phyloP scores from a whole-genome alignment of 2,797 vertebrate genomes.

The Galagoides demidoff region DNA sequence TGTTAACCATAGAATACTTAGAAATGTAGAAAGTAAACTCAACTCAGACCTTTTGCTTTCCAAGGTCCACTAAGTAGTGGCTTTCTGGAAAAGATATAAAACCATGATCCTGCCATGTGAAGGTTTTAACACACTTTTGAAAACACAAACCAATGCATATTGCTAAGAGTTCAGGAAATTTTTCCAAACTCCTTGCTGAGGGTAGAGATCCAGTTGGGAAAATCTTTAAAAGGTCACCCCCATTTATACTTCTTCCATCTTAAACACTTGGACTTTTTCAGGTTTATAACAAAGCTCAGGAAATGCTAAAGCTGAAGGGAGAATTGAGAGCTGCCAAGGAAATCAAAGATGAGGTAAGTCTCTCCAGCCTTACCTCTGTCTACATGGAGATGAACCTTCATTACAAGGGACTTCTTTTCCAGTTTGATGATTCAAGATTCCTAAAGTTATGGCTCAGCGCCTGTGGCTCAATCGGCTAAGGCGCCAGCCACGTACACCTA shows the following conservation, averaged over 20 bases:
- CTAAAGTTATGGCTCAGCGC: not conserved
- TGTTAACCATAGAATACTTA: slow-evolving; percentile 30
- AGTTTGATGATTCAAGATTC: slow-evolving; percentile 40
- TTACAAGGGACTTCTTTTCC: slow-evolving; percentile 2
- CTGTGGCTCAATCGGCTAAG: too few relatives aligned
- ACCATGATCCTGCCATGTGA: not conserved
- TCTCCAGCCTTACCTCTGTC: not conserved
- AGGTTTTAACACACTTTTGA: slow-evolving; percentile 44
- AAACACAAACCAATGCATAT: slow-evolving; percentile 62
- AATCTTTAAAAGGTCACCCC: slow-evolving; percentile 49
- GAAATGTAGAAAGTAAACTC: slow-evolving; percentile 42
- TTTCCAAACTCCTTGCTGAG: slow-evolving; percentile 40
- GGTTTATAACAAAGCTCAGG: slow-evolving; percentile 83
- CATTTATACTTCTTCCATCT: slow-evolving; percentile 66
- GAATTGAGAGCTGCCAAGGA: slow-evolving; percentile 81
- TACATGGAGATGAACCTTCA: not conserved
- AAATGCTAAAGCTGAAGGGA: slow-evolving; percentile 81
- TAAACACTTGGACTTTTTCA: slow-evolving; percentile 77
- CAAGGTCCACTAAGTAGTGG: not conserved
- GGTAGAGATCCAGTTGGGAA: slow-evolving; percentile 53
- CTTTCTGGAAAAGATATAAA: slow-evolving; percentile 47
- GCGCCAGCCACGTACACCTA: too few relatives aligned
- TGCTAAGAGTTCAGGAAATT: slow-evolving; percentile 21
- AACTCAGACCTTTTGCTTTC: slow-evolving; percentile 35
- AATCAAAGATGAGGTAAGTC: slow-evolving; percentile 82